A percentile compares a stretch with the other conserved stretches of the same genome.
phyloP scores from a whole-genome alignment of 2,888 invertebrate species.

The Cacoxenus indagator region DNA sequence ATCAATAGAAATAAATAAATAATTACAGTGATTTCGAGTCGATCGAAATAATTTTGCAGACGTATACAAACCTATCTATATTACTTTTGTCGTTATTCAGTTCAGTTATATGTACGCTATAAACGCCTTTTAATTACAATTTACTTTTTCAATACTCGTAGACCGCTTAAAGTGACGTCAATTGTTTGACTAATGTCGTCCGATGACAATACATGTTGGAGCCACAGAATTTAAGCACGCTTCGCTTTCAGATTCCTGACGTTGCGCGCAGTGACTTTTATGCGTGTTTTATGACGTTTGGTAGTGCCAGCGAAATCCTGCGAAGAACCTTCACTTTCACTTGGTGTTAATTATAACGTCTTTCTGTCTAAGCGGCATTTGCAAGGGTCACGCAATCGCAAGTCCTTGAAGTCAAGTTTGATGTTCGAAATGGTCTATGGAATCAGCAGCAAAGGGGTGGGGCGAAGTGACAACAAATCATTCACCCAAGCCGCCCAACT shows the following conservation, averaged over 20 bases:
- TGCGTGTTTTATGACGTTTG: background rate
- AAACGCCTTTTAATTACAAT: too few species aligned
- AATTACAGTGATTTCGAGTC: too few species aligned
- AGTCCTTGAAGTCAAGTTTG: conserved; percentile 21
- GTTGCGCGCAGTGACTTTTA: background rate
- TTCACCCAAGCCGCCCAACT: background rate
- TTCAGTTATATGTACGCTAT: too few species aligned
- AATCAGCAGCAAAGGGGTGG: background rate
- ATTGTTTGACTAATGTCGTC: too few species aligned
- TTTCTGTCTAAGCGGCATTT: conserved; percentile 46
- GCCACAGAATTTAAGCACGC: conserved; percentile 17
- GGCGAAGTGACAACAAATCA: conserved; percentile 32
- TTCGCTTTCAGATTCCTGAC: background rate
- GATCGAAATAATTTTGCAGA: too few species aligned
- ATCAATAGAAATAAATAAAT: too few species aligned
- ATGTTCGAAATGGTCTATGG: background rate
- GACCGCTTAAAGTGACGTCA: too few species aligned
- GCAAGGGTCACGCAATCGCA: too few species aligned
- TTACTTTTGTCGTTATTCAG: too few species aligned
- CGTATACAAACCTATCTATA: too few species aligned
- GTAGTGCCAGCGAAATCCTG: background rate
- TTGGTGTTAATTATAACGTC: conserved; percentile 54
- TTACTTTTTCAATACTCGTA: too few species aligned
- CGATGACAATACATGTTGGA: conserved; percentile 32
- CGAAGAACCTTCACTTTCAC: background rate